Evolutionary conservation across 1,140 invertebrate species (phyloP).

Genomic region (Nymphalis io): DNA sequence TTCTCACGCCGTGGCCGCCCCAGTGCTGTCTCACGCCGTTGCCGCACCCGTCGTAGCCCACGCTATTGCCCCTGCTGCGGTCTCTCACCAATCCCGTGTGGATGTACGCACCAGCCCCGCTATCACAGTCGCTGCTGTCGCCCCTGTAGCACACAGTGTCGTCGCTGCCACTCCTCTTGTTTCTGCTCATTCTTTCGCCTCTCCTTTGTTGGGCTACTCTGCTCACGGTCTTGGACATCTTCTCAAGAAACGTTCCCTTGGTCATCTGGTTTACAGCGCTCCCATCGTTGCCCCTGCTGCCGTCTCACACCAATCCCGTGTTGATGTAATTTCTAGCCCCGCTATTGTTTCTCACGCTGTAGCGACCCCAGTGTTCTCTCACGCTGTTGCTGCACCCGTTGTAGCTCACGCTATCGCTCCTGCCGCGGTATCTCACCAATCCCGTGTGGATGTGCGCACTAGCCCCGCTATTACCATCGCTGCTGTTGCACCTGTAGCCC

Average conservation of each 20-base stretch:
- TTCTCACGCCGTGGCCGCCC: constrained; percentile 55
- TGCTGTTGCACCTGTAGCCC: constrained; percentile 47
- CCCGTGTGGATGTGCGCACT: constrained; percentile 50
- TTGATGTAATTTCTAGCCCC: constrained; percentile 67
- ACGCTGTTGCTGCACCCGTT: constrained; percentile 54
- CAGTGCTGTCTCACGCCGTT: constrained; percentile 56
- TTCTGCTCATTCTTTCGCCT: constrained; percentile 26
- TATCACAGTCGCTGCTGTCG: constrained; percentile 39
- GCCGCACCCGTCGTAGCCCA: constrained; percentile 52
- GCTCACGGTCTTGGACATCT: constrained; percentile 45
- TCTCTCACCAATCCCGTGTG: constrained; percentile 60
- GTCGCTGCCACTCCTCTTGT: constrained; percentile 29
- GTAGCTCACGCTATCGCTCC: constrained; percentile 55
- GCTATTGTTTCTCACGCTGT: constrained; percentile 60
- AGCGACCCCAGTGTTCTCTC: constrained; percentile 53
- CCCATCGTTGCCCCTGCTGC: constrained; percentile 55
- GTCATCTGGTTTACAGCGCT: constrained; percentile 48
- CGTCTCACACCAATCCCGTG: constrained; percentile 71
- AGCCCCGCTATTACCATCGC: constrained; percentile 48
- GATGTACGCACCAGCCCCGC: constrained; percentile 50
- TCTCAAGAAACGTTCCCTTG: constrained; percentile 62
- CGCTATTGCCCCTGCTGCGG: constrained; percentile 57
- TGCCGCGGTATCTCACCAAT: constrained; percentile 62
- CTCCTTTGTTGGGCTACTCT: constrained; percentile 43
- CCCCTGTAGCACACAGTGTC: constrained; percentile 39